Evolutionary conservation across 2,113 vertebrate genomes (phyloP), one percentile per base, ranked within the genome.

Genomic region (Siniperca chuatsi): DNA sequence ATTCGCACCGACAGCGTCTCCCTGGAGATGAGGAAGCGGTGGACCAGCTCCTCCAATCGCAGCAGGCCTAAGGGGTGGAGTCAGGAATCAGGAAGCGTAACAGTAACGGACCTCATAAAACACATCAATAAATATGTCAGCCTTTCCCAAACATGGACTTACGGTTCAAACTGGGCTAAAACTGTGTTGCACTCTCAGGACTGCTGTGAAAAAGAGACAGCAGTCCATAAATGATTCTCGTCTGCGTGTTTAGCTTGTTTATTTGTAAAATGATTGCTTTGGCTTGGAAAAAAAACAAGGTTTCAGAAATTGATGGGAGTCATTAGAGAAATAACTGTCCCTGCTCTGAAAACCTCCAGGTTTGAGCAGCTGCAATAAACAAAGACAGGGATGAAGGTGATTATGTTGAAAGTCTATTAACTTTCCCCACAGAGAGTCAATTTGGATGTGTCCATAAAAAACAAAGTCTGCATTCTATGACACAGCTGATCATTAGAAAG

Each of bases 11-110:
- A 97, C 71, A 98, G 93, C 0, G 97, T 97, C 78, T 98, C 97
- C 93, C 97, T 95, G 79, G 97, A 97, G 94, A 98, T 98, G 40
- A 98, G 96, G 86, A 98, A 98, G 75, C 96, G 95, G 0, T 96
- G 95, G 40, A 98, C 96, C 79, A 98, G 92, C 90, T 97, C 97
- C 92, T 98, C 97, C 93, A 97, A 79, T 78, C 97, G 94, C 87
- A 98, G 92, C 82, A 98, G 95, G 92, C 97, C 97, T 98, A 71
- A 58, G 9, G 72, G 21, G 55, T 2, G 61, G 75, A 79, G 82
- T 8, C 29, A 57, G 23, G 67, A 80, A 46, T 42, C 69, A 72
- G 46, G 1, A 75, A 73, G 40, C 5, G 44, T 2, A 11, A 58
- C 13, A 58, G 13, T 11, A 25, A 33, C 48, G 33, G 4, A 18